Evolutionary conservation across 2,797 vertebrate genomes (phyloP).

Genomic region (Pitangus sulphuratus): DNA sequence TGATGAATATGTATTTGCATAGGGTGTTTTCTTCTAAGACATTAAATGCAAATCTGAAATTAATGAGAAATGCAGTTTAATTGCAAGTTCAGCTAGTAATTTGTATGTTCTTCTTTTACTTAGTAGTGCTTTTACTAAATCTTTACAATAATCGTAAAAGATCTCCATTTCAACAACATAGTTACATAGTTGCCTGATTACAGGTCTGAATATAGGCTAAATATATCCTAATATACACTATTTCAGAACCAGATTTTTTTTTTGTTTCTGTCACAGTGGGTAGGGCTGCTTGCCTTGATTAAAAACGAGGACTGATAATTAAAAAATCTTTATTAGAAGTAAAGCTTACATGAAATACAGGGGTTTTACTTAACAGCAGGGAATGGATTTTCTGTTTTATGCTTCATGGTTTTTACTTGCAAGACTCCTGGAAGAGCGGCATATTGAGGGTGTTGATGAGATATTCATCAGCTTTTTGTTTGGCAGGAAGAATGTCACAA

Average conservation of each 20-base stretch:
- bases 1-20: not conserved
- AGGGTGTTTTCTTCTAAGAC: not conserved
- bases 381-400: not conserved
- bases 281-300: not conserved
- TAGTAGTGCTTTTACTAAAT: not conserved
- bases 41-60: not conserved
- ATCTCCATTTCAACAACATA: not conserved
- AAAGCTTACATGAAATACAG: not conserved
- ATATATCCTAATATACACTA: not conserved
- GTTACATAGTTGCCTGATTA: not conserved
- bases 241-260: not conserved
- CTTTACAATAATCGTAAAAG: not conserved
- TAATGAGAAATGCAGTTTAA: not conserved
- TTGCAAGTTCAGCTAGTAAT: not conserved
- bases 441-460: not conserved
- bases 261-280: not conserved
- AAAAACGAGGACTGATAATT: not conserved
- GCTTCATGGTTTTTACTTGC: not conserved
- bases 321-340: not conserved
- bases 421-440: not conserved
- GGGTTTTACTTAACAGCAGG: not conserved
- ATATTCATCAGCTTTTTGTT: not conserved
- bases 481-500: not conserved
- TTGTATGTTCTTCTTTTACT: not conserved
- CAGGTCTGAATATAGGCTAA: not conserved